Conservation (phyloP, 2,888 invertebrate genomes). For the Gastracanthus pulcherrimus region DNA sequence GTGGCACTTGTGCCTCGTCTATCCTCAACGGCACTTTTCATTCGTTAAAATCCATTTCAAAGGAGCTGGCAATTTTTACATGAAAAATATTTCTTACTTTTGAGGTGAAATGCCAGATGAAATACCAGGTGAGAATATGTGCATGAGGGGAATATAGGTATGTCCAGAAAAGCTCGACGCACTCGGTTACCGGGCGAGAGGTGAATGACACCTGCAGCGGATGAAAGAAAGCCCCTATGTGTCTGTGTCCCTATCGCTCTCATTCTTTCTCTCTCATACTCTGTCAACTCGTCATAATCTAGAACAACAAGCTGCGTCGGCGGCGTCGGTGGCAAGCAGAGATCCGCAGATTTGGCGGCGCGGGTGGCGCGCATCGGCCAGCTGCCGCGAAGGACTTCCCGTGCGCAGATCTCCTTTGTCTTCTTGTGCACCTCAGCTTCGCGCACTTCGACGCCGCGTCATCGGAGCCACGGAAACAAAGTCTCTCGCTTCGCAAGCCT, state of each 20-base stretch:
- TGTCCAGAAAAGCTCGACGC: background rate
- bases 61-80: too few species aligned
- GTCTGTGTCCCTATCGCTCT: background rate
- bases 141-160: background rate
- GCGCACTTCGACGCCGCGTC: too few species aligned
- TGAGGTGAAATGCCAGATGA: too few species aligned
- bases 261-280: too few species aligned
- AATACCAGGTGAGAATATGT: background rate
- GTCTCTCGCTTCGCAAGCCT: background rate
- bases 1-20: background rate
- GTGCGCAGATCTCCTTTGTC: background rate
- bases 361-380: background rate
- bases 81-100: too few species aligned
- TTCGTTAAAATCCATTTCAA: too few species aligned
- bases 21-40: background rate
- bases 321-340: too few species aligned
- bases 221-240: background rate
- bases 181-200: too few species aligned
- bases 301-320: too few species aligned
- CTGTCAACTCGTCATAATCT: too few species aligned
- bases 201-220: background rate
- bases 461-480: background rate
- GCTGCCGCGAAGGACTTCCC: background rate
- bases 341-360: too few species aligned
- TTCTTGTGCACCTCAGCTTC: background rate